Evolutionary conservation across 2,113 vertebrate genomes (phyloP), one percentile per base, ranked within the genome.

Genomic region (Hippocampus comes): DNA sequence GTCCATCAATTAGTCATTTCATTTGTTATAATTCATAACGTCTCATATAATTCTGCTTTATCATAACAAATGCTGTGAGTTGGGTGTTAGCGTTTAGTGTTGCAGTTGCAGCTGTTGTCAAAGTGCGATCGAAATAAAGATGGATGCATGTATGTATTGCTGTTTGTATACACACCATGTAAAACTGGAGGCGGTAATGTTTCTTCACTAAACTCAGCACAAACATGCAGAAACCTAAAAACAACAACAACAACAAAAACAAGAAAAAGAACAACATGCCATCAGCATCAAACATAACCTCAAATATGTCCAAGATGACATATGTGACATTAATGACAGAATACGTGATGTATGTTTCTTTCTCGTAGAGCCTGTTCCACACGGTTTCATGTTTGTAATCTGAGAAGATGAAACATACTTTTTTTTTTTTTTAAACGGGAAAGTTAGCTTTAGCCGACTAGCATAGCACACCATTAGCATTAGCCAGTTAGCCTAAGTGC

Each of bases 161-260:
- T 86, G 87, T 95, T 66, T 25, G 64, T 67, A 69, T 96, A 98
- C 97, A 90, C 91, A 99, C 97, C 97, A 99, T 99, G 81, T 99
- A 99, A 94, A 99, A 99, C 93, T 99, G 97, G 89, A 99, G 95
- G 78, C 97, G 96, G 87, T 98, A 99, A 86, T 98, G 96, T 88
- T 95, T 98, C 96, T 99, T 99, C 94, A 99, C 97, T 94, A 99
- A 94, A 91, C 97, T 99, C 94, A 99, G 93, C 78, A 99, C 97
- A 96, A 99, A 99, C 95, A 99, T 95, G 94, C 97, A 99, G 95
- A 98, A 98, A 92, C 96, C 97, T 99, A 94, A 94, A 92, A 86
- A 38, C 34, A 38, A 38, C 34, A 38, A 38, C 5, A 38, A 34
- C 5, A 34, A 38, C 34, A 38, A 34, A 0, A 34, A 38, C 34